Base-by-base conservation (phyloP, 2,888 invertebrate genomes). In the Zootermopsis nevadensis region DNA sequence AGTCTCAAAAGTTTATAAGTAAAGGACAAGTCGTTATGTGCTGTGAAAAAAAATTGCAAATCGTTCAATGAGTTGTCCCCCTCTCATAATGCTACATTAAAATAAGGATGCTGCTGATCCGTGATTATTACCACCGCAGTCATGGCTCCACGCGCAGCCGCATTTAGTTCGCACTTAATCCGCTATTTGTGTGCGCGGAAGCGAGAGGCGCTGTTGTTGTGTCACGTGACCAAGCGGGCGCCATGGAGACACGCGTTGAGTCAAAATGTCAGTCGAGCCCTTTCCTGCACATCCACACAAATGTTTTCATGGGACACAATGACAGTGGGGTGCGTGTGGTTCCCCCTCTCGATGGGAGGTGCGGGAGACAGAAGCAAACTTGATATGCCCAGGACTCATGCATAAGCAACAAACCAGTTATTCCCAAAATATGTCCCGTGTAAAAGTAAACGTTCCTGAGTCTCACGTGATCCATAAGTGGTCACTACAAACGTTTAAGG, bases 151-250 rank as follows among this genome's bases (percentile, higher is more conserved):
- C 82, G 82, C 83, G 84, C 74, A 79, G 38, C 77, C 79, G 72
- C 83, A 81, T 42, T 84, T 83, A 80, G 84, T 84, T 83, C 84
- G 24, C 83, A 84, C 84, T 84, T 84, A 84, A 84, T 83, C 84
- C 84, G 84, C 84, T 80, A 84, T 84, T 82, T 83, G 82, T 84
- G 84, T 84, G 84, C 84, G 80, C 76, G 77, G 83, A 55, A 77
- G 82, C 82, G 76, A 77, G 82, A 82, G 82, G 82, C 82, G 82
- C 82, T 82, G 66, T 74, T 66, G 82, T 82, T 74, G 66, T 27
- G 82, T 24, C 81, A 69, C 81, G 81, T 81, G 81, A 80, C 80
- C 81, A n/a, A 30, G 53, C 69, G 69, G 69, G 31, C 69, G 69
- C 69, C 33, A 69, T 69, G 69, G 33, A 69, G 69, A 69, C 69